Percentiles rank a stretch among this genome's conserved stretches.
Evolutionary conservation across 2,113 vertebrate genomes (phyloP).

Genomic region (Aix galericulata): DNA sequence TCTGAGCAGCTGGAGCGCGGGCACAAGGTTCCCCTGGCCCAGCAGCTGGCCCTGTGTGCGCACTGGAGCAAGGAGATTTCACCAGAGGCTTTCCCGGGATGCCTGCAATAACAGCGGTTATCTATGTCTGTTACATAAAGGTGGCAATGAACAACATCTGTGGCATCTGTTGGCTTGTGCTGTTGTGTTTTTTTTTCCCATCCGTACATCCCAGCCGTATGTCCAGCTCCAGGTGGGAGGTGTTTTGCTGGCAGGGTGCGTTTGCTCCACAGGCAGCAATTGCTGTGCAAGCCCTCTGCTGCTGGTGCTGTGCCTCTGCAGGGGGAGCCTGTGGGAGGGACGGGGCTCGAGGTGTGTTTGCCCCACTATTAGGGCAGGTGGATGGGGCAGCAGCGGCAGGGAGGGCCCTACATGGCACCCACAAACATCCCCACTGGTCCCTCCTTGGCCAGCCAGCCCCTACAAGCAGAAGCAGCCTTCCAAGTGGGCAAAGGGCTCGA

Average conservation of each 20-base stretch:
- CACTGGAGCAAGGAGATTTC: background rate
- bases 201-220: background rate
- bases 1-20: background rate
- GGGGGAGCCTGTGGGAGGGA: background rate
- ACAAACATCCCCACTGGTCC: accelerated
- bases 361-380: background rate
- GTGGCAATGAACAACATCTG: background rate
- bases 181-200: background rate
- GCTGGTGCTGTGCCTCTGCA: background rate
- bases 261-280: background rate
- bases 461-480: background rate
- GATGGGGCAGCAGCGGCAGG: background rate
- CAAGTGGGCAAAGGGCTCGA: accelerated
- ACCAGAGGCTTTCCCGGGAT: background rate
- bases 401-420: background rate
- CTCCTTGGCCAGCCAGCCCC: accelerated
- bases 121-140: conserved; percentile 43
- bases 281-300: background rate
- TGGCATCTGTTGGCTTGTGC: background rate
- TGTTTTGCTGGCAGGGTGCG: background rate
- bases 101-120: background rate
- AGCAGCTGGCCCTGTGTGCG: background rate
- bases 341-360: background rate
- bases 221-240: background rate
- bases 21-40: background rate